Conservation (phyloP, 30 jellyfish, hydroid and myxozoan species). For the Catostylus mosaicus region DNA sequence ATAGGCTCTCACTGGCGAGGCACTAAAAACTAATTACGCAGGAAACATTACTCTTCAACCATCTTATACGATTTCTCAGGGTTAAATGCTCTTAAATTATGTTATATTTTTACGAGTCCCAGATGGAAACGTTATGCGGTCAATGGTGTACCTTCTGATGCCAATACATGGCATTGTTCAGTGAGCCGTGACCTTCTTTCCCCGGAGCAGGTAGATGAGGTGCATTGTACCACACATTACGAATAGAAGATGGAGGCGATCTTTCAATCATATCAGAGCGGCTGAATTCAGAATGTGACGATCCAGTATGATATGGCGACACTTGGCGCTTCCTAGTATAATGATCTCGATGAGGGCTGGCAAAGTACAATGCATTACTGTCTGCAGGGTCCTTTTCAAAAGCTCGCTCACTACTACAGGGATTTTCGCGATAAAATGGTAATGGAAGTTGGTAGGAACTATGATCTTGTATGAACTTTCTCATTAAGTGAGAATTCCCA, state of each 20-base stretch:
- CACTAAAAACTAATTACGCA: too few relatives aligned
- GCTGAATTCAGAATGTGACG: conserved; percentile 21
- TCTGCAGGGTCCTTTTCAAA: not conserved
- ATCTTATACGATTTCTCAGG: too few relatives aligned
- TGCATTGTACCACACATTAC: conserved; percentile 29
- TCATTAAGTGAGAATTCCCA: conserved; percentile 3
- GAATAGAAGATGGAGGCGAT: conserved; percentile 29
- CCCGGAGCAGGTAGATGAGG: conserved; percentile 14
- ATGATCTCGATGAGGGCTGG: conserved; percentile 14
- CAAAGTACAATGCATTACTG: not conserved
- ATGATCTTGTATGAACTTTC: not conserved
- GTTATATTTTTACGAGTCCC: too few relatives aligned
- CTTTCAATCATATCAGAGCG: conserved; percentile 17
- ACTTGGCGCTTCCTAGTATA: not conserved
- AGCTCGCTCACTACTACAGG: not conserved
- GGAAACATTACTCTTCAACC: too few relatives aligned
- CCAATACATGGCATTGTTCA: conserved; percentile 24
- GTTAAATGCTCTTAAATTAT: too few relatives aligned
- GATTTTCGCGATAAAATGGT: conserved; percentile 20
- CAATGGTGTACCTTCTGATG: conserved; percentile 51
- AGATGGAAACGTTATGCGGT: not conserved
- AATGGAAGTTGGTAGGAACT: conserved; percentile 6
- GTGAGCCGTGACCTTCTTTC: conserved; percentile 18
- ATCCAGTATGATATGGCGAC: conserved; percentile 2
- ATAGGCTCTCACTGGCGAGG: too few relatives aligned